phyloP scores from a whole-genome alignment of 2,113 vertebrate species.

The Chauna torquata region DNA sequence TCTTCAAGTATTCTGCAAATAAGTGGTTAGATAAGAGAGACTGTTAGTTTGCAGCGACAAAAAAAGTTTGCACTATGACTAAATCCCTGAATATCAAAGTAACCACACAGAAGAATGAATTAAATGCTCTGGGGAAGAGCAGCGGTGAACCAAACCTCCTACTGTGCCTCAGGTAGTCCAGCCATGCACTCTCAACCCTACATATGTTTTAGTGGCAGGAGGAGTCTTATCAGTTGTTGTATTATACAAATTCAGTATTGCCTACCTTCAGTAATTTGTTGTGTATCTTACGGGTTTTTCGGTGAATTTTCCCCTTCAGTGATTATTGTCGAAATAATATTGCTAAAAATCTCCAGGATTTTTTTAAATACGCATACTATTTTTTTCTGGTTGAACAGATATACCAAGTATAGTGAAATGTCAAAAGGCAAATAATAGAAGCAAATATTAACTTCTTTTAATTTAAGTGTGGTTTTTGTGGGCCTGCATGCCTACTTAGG shows the following conservation, averaged over 20 bases:
- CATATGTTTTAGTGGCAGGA: neutral
- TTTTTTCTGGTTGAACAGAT: neutral
- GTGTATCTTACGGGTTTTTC: accelerated
- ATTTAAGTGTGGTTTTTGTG: neutral
- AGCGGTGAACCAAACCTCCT: neutral
- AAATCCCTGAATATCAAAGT: neutral
- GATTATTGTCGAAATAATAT: neutral
- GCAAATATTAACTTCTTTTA: neutral
- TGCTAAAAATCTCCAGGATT: neutral
- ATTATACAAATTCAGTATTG: neutral
- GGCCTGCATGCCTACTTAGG: neutral
- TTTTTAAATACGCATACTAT: neutral
- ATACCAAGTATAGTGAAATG: neutral
- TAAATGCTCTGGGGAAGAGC: neutral
- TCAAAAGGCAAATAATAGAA: neutral
- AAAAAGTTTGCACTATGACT: neutral
- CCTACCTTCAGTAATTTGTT: neutral
- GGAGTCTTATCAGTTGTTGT: neutral
- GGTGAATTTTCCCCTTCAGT: neutral
- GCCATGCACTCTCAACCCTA: neutral
- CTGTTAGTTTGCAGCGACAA: neutral
- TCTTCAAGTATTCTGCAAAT: neutral
- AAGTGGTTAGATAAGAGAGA: neutral
- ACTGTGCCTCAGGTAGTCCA: neutral
- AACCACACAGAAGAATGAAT: neutral